Conservation (phyloP, 2,797 vertebrate genomes). For the Platyrinchus mystaceus region DNA sequence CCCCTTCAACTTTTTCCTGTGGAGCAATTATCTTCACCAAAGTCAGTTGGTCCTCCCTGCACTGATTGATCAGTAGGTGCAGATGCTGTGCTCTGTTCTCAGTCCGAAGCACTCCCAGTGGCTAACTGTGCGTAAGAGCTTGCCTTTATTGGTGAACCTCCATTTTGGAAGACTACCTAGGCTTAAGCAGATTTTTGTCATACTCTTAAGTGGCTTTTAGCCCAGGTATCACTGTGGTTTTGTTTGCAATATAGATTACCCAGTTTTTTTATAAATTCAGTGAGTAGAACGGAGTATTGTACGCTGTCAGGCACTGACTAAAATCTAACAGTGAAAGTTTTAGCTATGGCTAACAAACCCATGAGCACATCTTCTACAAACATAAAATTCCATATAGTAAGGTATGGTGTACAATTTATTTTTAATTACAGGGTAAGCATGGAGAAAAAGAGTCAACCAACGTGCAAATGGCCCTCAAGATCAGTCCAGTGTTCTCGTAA, state of each 20-base stretch:
- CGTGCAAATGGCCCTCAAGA: slow-evolving; percentile 17
- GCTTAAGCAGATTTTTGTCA: slow-evolving; percentile 26
- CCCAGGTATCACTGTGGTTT: slow-evolving; percentile 57
- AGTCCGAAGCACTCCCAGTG: slow-evolving; percentile 29
- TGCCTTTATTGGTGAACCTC: neutral
- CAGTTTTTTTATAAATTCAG: neutral
- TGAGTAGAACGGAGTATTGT: neutral
- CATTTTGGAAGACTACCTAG: slow-evolving; percentile 22
- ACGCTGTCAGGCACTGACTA: neutral
- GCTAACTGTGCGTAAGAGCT: neutral
- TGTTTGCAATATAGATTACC: slow-evolving; percentile 33
- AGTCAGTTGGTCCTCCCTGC: neutral
- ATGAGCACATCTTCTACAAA: neutral
- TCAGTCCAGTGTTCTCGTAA: slow-evolving; percentile 18
- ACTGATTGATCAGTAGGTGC: neutral
- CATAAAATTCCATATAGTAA: slow-evolving; percentile 1
- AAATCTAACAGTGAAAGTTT: slow-evolving; percentile 23
- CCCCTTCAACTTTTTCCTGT: neutral
- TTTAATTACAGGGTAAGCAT: slow-evolving; percentile 26
- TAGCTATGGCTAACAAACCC: neutral
- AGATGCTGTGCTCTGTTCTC: slow-evolving; percentile 2
- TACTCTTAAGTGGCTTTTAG: slow-evolving; percentile 11
- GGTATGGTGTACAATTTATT: slow-evolving; percentile 43
- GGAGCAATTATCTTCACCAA: slow-evolving; percentile 25
- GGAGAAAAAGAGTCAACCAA: neutral